Percentiles rank a stretch among this genome's conserved stretches.
These are phyloP conservation scores for Nymphalis polychloros DNA, from an alignment of 2,888 invertebrate genomes.

Conservation along the genomic window DNA sequence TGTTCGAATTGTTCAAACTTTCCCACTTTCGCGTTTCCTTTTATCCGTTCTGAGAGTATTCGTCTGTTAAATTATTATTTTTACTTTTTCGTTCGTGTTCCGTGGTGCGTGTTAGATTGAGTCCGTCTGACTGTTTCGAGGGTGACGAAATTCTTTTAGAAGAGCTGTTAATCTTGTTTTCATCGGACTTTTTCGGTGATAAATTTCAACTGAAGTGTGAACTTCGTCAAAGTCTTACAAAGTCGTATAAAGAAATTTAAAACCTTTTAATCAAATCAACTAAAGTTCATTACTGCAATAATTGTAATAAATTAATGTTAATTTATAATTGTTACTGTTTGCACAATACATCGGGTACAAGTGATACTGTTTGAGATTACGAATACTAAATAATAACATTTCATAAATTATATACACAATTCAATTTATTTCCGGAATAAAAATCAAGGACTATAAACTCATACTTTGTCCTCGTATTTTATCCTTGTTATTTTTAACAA, in stretches of 20 bases:
- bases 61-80: conserved; percentile 75
- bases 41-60: conserved; percentile 72
- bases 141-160: conserved; percentile 48
- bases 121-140: conserved; percentile 48
- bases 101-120: conserved; percentile 63
- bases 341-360: too few species aligned
- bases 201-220: conserved; percentile 31
- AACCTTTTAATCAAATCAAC: conserved; percentile 1
- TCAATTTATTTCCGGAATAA: too few species aligned
- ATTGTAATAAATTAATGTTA: not conserved
- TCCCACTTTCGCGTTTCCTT: conserved; percentile 75
- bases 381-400: too few species aligned
- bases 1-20: conserved; percentile 73
- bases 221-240: conserved; percentile 20
- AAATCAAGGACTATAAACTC: too few species aligned
- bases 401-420: too few species aligned
- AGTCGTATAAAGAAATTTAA: conserved; percentile 6
- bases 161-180: conserved; percentile 44
- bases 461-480: too few species aligned
- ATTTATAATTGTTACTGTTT: not conserved
- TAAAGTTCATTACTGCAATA: not conserved
- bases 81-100: conserved; percentile 57
- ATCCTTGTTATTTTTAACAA: too few species aligned
- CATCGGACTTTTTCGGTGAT: conserved; percentile 33
- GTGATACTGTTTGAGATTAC: too few species aligned